Percentiles rank a stretch among this genome's conserved stretches.
These are phyloP conservation scores for Cranoglanis bouderius DNA, from an alignment of 2,113 vertebrate species.

Conservation along the genomic window DNA sequence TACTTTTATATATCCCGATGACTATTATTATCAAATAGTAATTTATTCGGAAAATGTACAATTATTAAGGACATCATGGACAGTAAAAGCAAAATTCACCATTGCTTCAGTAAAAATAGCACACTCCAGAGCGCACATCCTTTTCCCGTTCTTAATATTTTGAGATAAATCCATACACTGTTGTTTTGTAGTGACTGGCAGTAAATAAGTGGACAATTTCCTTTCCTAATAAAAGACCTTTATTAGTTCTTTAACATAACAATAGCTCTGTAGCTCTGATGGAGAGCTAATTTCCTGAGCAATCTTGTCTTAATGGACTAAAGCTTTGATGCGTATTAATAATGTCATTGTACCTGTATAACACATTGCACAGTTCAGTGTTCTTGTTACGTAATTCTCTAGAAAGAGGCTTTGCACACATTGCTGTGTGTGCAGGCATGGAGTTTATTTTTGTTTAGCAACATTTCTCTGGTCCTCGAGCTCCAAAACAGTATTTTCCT, in stretches of 20 bases:
- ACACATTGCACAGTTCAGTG: not conserved
- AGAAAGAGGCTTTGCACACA: not conserved
- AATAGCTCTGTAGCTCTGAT: no score
- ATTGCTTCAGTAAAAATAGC: not conserved
- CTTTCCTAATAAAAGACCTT: not conserved
- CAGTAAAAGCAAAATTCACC: not conserved
- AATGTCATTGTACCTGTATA: constrained; percentile 2
- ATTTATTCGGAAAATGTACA: not conserved
- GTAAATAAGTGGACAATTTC: not conserved
- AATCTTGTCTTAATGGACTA: not conserved
- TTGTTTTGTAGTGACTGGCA: not conserved
- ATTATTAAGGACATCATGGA: no score
- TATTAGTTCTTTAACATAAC: constrained; percentile 13
- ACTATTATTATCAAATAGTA: not conserved
- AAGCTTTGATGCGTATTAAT: not conserved
- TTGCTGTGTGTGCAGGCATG: constrained; percentile 3
- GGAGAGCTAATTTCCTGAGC: constrained; percentile 9
- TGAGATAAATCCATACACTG: not conserved
- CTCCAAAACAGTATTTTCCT: constrained; percentile 2
- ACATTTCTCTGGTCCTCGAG: constrained; percentile 7
- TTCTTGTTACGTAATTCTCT: constrained; percentile 18
- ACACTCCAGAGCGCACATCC: not conserved
- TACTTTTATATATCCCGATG: not conserved
- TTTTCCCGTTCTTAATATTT: not conserved
- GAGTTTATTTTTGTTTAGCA: constrained; percentile 31